Evolutionary conservation across 53 echinoderm and acorn worm species (phyloP).

Genomic region (Patiria pectinifera): DNA sequence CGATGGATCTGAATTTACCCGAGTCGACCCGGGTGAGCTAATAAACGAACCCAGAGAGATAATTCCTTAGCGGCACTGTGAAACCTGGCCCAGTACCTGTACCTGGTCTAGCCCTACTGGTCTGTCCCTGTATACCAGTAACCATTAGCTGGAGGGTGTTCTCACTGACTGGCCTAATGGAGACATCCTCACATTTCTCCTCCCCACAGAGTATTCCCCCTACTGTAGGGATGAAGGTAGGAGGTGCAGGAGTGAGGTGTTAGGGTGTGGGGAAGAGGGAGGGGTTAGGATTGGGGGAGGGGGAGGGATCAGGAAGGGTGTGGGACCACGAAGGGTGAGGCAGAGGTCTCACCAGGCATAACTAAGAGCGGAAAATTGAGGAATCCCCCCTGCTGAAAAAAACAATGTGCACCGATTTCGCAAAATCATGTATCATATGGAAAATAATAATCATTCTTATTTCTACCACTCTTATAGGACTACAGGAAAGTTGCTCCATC

Average conservation of each 20-base stretch:
- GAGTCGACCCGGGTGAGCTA: too few relatives aligned
- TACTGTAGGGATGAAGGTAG: constrained; percentile 17
- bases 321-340: too few relatives aligned
- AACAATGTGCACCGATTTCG: too few relatives aligned
- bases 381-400: too few relatives aligned
- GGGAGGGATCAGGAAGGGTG: not conserved
- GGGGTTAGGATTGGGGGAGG: not conserved
- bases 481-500: too few relatives aligned
- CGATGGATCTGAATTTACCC: too few relatives aligned
- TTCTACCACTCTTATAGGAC: too few relatives aligned
- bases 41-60: too few relatives aligned
- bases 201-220: constrained; percentile 52
- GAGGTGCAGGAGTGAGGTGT: not conserved
- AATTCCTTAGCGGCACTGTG: not conserved
- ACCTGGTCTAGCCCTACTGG: constrained; percentile 50
- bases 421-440: too few relatives aligned
- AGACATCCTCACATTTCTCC: constrained; percentile 52
- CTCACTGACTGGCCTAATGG: constrained; percentile 73
- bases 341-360: too few relatives aligned
- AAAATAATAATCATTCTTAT: too few relatives aligned
- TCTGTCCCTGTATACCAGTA: constrained; percentile 11
- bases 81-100: not conserved
- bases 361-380: too few relatives aligned
- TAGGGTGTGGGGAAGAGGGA: not conserved
- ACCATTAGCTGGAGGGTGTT: constrained; percentile 52